Base-by-base conservation (phyloP, 2,888 invertebrate genomes). In the Brenthis hecate region DNA sequence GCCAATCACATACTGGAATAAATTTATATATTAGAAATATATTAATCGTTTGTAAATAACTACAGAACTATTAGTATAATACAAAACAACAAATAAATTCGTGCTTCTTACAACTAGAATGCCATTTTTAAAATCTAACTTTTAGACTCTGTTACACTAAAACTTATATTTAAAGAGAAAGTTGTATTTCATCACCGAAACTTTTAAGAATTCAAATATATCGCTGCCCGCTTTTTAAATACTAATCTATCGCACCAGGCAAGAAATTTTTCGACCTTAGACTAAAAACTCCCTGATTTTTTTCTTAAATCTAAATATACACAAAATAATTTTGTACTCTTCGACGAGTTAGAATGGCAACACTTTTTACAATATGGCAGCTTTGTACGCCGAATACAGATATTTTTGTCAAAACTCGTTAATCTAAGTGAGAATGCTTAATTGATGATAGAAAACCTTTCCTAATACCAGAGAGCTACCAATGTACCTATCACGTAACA, bases 261-360 rank as follows among this genome's bases (percentile, higher is more conserved):
- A 89, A 90, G 87, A 90, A 89, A 82, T 83, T 85, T 84, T 86
- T 83, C 82, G 85, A 85, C 80, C 88, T 90, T 87, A 85, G 77
- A 79, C 88, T 89, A 91, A 78, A 88, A 83, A 85, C 91, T 91
- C 91, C 92, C 92, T 92, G 92, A 92, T 92, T 92, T 91, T 89
- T 88, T 88, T 86, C 92, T 92, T 92, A 92, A 72, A 82, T 81
- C 89, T 90, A 89, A 87, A 84, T 92, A 91, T 92, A 90, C 90
- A 91, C 89, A 91, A 92, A 91, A 92, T 91, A 92, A 91, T 92
- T 91, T 92, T 92, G 92, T 92, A 92, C 92, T 92, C 92, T 91
- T 84, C 81, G 87, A 87, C 88, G 91, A 92, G 90, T 88, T 87
- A 80, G 81, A 88, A 91, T 91, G 90, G 92, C 91, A 90, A 88